These are phyloP conservation scores for Physella acuta DNA, from an alignment of 1,140 invertebrate genomes.

Conservation along the genomic window DNA sequence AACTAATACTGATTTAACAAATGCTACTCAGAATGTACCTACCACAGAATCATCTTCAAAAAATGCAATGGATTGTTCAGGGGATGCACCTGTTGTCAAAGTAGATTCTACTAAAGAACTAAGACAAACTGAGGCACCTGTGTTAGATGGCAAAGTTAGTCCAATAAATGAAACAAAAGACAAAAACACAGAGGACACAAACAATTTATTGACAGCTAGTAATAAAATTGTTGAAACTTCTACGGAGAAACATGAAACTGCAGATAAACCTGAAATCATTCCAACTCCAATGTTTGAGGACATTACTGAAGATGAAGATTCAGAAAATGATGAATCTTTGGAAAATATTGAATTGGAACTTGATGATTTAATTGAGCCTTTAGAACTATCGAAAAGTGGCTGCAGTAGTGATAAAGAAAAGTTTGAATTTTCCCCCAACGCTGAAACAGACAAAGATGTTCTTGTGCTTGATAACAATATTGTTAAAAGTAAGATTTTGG, in stretches of 20 bases:
- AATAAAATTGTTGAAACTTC: background rate
- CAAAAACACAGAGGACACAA: background rate
- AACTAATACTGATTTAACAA: background rate
- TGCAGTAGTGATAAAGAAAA: too few relatives aligned
- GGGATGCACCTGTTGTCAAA: background rate
- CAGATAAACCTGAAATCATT: background rate
- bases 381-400: constrained; percentile 12
- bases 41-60: background rate
- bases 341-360: constrained; percentile 26
- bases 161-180: background rate
- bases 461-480: too few relatives aligned
- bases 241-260: background rate
- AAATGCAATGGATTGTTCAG: background rate
- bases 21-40: background rate
- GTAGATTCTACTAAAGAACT: background rate
- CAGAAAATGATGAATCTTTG: constrained; percentile 14
- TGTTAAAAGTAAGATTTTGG: too few relatives aligned
- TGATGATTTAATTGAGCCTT: constrained; percentile 17
- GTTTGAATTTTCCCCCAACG: too few relatives aligned
- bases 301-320: constrained; percentile 25
- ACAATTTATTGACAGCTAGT: background rate
- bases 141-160: background rate
- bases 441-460: too few relatives aligned
- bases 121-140: background rate
- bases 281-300: constrained; percentile 24